These are phyloP conservation scores for Aptenodytes patagonicus DNA, from an alignment of 2,113 vertebrate species.

Conservation along the genomic window DNA sequence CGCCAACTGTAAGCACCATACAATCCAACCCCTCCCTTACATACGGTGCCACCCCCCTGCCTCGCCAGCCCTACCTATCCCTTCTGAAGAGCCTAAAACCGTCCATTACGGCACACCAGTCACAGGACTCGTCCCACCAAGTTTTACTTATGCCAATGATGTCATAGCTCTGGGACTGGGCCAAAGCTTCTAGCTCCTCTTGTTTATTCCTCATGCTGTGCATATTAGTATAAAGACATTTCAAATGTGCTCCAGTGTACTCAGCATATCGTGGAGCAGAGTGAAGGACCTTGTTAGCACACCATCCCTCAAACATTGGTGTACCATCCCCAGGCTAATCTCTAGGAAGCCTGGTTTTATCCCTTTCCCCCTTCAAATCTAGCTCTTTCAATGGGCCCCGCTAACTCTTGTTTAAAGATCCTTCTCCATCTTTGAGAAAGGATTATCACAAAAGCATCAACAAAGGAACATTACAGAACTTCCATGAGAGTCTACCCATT, in stretches of 20 bases:
- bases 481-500: background rate
- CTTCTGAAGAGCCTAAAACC: background rate
- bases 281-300: background rate
- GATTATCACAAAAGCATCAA: background rate
- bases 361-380: background rate
- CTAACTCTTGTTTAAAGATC: background rate
- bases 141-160: background rate
- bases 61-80: background rate
- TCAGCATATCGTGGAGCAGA: background rate
- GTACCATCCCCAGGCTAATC: background rate
- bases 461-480: background rate
- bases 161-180: background rate
- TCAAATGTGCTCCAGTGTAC: background rate
- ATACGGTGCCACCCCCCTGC: background rate
- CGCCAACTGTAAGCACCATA: background rate
- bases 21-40: background rate
- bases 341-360: background rate
- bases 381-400: background rate
- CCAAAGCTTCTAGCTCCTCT: background rate
- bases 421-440: background rate
- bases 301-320: accelerated
- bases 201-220: background rate
- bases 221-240: background rate
- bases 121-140: background rate
- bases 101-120: background rate